phyloP scores from a whole-genome alignment of 2,888 invertebrate species.

The Pseudococcus jackbeardsleyi region DNA sequence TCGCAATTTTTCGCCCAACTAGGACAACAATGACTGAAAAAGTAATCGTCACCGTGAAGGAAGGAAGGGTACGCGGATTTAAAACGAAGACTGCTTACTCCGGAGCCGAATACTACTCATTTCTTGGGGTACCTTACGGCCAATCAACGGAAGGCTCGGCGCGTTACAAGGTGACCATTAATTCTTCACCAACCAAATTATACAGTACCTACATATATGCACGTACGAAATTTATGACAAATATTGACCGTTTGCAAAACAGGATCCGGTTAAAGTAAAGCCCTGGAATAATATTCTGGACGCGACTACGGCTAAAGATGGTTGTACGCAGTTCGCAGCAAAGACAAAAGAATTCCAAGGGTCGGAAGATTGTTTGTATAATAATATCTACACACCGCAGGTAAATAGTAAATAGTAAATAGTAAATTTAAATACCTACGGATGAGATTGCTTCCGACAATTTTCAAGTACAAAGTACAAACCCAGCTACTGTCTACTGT shows the following conservation, averaged over 20 bases:
- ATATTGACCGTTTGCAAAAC: too few species aligned
- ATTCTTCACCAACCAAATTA: too few species aligned
- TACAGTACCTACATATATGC: too few species aligned
- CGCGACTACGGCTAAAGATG: not conserved
- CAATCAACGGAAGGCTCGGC: not conserved
- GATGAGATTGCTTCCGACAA: too few species aligned
- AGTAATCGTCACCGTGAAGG: not conserved
- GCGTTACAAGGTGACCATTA: not conserved
- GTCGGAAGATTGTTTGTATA: not conserved
- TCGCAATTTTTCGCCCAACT: too few species aligned
- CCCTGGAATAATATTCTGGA: not conserved
- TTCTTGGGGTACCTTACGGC: not conserved
- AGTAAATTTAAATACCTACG: too few species aligned
- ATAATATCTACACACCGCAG: not conserved
- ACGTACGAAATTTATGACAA: too few species aligned
- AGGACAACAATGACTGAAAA: not conserved
- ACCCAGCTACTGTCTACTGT: too few species aligned
- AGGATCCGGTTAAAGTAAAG: not conserved
- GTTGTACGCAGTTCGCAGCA: not conserved
- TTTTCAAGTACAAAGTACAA: too few species aligned
- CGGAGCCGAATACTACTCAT: not conserved
- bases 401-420: too few species aligned
- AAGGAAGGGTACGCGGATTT: not conserved
- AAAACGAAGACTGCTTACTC: not conserved
- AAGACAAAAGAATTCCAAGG: not conserved